Base-by-base conservation (phyloP, 2,113 vertebrate genomes). In the Tachysurus fulvidraco region DNA sequence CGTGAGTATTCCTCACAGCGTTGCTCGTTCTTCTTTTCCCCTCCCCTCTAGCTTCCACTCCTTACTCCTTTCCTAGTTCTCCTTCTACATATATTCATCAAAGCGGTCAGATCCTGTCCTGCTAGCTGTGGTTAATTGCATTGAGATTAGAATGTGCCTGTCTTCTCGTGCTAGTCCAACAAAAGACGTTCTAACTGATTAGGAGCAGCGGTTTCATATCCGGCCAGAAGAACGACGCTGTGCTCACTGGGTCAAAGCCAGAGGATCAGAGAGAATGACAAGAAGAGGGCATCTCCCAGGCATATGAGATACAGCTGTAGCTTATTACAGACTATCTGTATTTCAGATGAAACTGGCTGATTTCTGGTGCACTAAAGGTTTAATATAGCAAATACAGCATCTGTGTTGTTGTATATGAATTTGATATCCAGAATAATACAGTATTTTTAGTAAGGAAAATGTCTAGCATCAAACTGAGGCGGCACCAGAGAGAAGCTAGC, bases 1-100 rank as follows among this genome's bases (percentile, higher is more conserved):
- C 91, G 95, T 95, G 89, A 93, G 94, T 91, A 60, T 16, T 3
- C 41, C 59, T 65, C 54, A 82, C 23, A 69, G 28, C 21, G 83
- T 36, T 64, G 54, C 23, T 77, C 17, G 1, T 16, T 21, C 69
- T 77, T 41, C 36, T 57, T 80, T 28, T 54, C 14, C 25, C 74
- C 21, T 85, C 81, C 59, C 19, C 23, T 92, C 89, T 91, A 93
- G 88, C 89, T 94, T 19, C 44, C 88, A 81, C 65, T 88, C 92
- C 83, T 90, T 86, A 57, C 88, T 94, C 71, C 86, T 90, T 11
- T 83, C 86, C 89, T 62, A 23, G 54, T 54, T 76, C 71, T 73
- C 74, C 25, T 1, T 64, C 55, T 28, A 2, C 36, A 36, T 36
- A 14, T 64, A 73, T 41, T 67, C 71, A 54, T 55, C 41, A 52